Evolutionary conservation across 2,888 invertebrate species (phyloP), one percentile per base, ranked within the genome.

Genomic region (Rhorus exstirpatorius): DNA sequence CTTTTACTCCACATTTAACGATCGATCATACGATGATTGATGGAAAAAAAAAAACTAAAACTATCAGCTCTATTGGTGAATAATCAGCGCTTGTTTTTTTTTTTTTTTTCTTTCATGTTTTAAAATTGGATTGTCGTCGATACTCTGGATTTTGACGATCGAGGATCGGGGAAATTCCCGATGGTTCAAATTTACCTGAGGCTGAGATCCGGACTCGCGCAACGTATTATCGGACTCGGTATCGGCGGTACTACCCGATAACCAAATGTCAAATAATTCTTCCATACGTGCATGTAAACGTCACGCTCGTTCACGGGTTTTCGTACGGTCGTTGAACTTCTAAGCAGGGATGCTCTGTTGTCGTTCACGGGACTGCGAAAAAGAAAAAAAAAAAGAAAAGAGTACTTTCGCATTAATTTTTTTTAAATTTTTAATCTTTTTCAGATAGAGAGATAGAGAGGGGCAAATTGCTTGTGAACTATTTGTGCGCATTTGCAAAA

Each of bases 221-320:
- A 98, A 71, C 98, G 95, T 63, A 98, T 95, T 38, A 98, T 95
- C 0, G 97, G 97, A 90, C 96, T 97, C 0, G 97, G 97, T 82
- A 97, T 96, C 24, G 98, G 97, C 10, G 99, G 99, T 3, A 99
- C 98, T 58, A 99, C 97, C 70, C 98, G 95, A 94, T 99, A 99
- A 6, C 98, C 98, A 94, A 99, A 97, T 14, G 98, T 97, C 88
- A 99, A 96, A 93, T 99, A 99, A 94, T 99, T 99, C 91, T 98
- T 97, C 99, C 99, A 99, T 24, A 99, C 95, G 93, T 98, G 98
- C 94, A 99, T 96, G 93, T 99, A 98, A 38, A 97, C 96, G 92
- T 99, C 99, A 86, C 98, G 94, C 93, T 99, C 99, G 86, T 97
- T 98, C 72, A 98, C 96, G 7, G 98, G 97, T 91, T 98, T 98